Evolutionary conservation across 2,888 invertebrate species (phyloP).

Genomic region (Xestia c-nigrum): DNA sequence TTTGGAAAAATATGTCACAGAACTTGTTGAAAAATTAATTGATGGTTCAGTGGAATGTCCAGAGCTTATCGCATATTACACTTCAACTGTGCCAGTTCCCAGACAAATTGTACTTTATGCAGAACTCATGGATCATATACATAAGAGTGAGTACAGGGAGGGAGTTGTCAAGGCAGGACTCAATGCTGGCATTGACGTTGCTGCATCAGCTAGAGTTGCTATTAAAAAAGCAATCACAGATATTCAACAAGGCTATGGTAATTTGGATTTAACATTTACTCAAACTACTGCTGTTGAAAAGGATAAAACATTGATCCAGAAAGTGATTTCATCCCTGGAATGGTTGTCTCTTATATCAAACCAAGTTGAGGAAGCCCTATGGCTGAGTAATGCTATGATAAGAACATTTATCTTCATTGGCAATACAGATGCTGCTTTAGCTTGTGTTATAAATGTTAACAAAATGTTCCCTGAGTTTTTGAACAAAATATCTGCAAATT

Average conservation of each 20-base stretch:
- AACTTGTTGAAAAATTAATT: conserved; percentile 91
- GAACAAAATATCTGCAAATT: conserved; percentile 82
- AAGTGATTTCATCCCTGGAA: conserved; percentile 92
- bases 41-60: conserved; percentile 92
- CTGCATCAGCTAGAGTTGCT: conserved; percentile 95
- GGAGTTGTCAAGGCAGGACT: conserved; percentile 93
- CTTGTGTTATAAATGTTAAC: conserved; percentile 90
- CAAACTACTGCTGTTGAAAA: conserved; percentile 92
- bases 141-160: conserved; percentile 92
- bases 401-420: conserved; percentile 95
- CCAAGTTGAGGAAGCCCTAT: conserved; percentile 95
- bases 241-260: conserved; percentile 87
- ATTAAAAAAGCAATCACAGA: conserved; percentile 93
- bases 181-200: conserved; percentile 95
- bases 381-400: conserved; percentile 97
- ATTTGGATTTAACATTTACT: conserved; percentile 91
- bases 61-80: conserved; percentile 96
- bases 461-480: conserved; percentile 83
- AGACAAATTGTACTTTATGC: conserved; percentile 91
- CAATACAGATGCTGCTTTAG: conserved; percentile 95
- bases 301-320: conserved; percentile 83
- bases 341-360: conserved; percentile 95
- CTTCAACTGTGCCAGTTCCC: conserved; percentile 93
- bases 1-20: conserved; percentile 93
- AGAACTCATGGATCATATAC: conserved; percentile 92